Conservation (phyloP, 2,797 vertebrate genomes). For the Myotis pilosus region DNA sequence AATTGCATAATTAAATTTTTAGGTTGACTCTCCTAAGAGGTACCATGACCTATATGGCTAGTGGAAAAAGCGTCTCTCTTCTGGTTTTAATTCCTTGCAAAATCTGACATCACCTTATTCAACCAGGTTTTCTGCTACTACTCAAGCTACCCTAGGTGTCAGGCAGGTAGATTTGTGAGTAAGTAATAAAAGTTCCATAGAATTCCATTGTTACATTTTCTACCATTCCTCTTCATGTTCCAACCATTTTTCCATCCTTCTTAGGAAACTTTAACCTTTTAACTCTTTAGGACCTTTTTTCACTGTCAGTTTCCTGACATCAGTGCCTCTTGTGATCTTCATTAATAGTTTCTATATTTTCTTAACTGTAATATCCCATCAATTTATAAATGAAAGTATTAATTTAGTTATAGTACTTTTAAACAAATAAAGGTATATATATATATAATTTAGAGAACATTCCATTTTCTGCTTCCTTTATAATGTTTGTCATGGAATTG, state of each 20-base stretch:
- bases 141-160: not conserved
- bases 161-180: not conserved
- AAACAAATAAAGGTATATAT: not conserved
- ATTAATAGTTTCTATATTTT: not conserved
- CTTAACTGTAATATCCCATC: not conserved
- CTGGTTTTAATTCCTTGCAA: not conserved
- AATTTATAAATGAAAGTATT: not conserved
- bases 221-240: not conserved
- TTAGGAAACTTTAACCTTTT: not conserved
- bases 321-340: not conserved
- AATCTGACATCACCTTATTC: not conserved
- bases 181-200: not conserved
- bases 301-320: not conserved
- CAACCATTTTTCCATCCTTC: not conserved
- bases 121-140: not conserved
- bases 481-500: not conserved
- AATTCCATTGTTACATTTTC: not conserved
- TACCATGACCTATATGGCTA: too few species aligned
- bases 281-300: not conserved
- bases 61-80: not conserved
- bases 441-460: not conserved
- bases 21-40: not conserved
- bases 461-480: not conserved
- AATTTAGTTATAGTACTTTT: not conserved
- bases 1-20: not conserved